Evolutionary conservation across 2,113 vertebrate genomes (phyloP).

Genomic region (Ochotona curzoniae): DNA sequence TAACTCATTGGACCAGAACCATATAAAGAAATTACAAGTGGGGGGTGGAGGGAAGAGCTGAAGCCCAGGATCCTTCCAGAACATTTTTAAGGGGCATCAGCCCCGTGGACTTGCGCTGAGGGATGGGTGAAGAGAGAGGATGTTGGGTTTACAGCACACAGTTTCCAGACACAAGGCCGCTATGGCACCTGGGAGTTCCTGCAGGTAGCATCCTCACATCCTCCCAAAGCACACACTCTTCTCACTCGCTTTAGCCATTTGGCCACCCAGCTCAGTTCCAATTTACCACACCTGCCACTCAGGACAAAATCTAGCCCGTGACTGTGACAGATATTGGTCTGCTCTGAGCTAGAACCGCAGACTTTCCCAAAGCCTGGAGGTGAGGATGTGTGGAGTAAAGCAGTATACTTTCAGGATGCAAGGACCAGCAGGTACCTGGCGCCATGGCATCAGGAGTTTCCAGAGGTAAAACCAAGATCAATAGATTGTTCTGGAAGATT

Average conservation of each 20-base stretch:
- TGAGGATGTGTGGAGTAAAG: accelerated
- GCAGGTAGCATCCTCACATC: neutral
- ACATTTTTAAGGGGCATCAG: neutral
- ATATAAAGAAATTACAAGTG: neutral
- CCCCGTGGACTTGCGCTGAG: neutral
- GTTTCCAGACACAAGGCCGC: neutral
- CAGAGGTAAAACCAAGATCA: neutral
- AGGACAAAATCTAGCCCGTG: neutral
- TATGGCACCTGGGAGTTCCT: neutral
- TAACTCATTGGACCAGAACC: neutral
- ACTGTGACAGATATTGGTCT: neutral
- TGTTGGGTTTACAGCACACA: too few species aligned
- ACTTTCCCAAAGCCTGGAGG: neutral
- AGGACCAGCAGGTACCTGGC: neutral
- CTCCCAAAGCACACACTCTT: neutral
- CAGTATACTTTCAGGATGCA: neutral
- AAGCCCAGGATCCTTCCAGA: neutral
- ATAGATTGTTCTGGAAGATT: neutral
- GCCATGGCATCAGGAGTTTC: neutral
- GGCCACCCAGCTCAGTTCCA: neutral
- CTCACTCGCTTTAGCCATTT: neutral
- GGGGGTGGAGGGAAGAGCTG: neutral
- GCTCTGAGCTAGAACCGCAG: neutral
- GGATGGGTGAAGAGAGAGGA: neutral
- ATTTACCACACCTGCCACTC: neutral